These are phyloP conservation scores for Platycnemis pennipes DNA, from an alignment of 2,888 invertebrate species.

Conservation along the genomic window DNA sequence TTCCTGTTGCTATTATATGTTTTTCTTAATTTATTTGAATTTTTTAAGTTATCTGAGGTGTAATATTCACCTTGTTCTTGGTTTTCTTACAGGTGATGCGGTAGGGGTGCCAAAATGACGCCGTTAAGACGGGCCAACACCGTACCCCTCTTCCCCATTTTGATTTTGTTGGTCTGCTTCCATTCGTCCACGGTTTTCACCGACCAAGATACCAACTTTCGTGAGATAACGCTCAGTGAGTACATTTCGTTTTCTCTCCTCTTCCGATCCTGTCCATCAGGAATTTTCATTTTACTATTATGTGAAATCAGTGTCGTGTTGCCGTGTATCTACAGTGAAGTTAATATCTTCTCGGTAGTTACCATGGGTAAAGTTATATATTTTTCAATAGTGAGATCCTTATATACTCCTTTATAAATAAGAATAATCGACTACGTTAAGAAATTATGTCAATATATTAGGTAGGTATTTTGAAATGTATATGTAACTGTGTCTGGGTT, in stretches of 20 bases:
- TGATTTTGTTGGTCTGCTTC: not conserved
- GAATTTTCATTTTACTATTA: too few relatives aligned
- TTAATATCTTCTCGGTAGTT: too few relatives aligned
- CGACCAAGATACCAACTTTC: conserved; percentile 25
- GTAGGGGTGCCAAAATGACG: conserved; percentile 40
- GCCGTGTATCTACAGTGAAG: too few relatives aligned
- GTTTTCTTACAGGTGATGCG: conserved; percentile 48
- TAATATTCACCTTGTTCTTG: not conserved
- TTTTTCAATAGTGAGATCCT: too few relatives aligned
- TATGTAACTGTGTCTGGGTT: too few relatives aligned
- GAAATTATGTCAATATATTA: too few relatives aligned
- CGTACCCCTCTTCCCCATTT: not conserved
- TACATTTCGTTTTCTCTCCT: not conserved
- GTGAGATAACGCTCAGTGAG: conserved; percentile 54
- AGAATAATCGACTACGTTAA: too few relatives aligned
- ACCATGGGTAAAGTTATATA: too few relatives aligned
- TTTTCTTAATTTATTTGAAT: not conserved
- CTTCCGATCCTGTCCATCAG: too few relatives aligned
- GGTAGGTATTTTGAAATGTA: too few relatives aligned
- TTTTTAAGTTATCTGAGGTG: not conserved
- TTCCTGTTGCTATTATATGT: not conserved
- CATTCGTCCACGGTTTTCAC: not conserved
- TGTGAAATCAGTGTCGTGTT: too few relatives aligned
- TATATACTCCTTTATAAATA: too few relatives aligned
- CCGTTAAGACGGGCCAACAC: not conserved